Percentiles rank a stretch among this genome's conserved stretches.
phyloP scores from a whole-genome alignment of 2,797 vertebrate species.

The Serranus cabrilla region DNA sequence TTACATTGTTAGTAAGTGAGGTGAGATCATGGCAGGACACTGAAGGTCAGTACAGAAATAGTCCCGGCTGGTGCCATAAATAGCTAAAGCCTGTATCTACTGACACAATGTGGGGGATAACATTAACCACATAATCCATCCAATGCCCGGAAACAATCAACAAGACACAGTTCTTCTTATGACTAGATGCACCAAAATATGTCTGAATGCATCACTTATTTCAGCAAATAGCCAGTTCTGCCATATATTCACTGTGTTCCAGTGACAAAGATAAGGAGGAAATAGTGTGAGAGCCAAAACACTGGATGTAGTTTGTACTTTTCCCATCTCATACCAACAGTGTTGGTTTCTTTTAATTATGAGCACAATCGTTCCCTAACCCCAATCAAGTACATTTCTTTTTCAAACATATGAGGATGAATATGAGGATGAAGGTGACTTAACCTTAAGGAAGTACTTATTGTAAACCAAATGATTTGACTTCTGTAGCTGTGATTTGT shows the following conservation, averaged over 20 bases:
- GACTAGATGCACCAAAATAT: not conserved
- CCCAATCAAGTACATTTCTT: too few species aligned
- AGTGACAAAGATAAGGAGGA: not conserved
- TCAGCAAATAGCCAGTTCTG: not conserved
- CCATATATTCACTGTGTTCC: not conserved
- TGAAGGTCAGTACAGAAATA: conserved; percentile 36
- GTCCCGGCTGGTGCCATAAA: not conserved
- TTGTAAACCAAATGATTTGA: not conserved
- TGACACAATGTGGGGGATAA: not conserved
- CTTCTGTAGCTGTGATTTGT: too few species aligned
- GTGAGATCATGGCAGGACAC: conserved; percentile 13
- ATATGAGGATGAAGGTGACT: too few species aligned
- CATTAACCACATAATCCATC: not conserved
- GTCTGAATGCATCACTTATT: not conserved
- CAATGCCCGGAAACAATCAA: not conserved
- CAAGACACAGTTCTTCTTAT: not conserved
- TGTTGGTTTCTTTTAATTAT: not conserved
- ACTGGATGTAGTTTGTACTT: not conserved
- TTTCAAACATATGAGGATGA: too few species aligned
- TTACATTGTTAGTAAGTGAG: conserved; percentile 18
- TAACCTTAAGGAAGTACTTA: too few species aligned
- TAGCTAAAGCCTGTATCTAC: not conserved
- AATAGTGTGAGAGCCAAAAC: not conserved
- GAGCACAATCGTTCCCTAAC: not conserved
- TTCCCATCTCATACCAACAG: not conserved